These are phyloP conservation scores for Phyllostomus hastatus DNA, from an alignment of 2,113 vertebrate species.

Conservation along the genomic window DNA sequence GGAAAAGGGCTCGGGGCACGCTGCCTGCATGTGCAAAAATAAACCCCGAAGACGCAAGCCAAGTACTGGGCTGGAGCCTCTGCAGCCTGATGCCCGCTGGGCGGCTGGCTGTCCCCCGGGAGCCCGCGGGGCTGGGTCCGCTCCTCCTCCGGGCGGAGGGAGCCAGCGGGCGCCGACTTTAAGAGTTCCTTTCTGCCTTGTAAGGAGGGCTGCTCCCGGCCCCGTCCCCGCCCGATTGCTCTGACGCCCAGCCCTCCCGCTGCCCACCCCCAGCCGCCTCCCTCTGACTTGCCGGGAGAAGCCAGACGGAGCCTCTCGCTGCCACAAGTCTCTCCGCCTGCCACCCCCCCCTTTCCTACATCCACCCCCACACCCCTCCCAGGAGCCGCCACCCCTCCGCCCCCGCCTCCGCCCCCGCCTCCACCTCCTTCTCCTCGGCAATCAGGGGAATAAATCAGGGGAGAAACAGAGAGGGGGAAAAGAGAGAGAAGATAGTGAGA, in stretches of 20 bases:
- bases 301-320: constrained; percentile 37
- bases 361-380: constrained; percentile 54
- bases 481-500: not conserved
- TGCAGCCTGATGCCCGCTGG: not conserved
- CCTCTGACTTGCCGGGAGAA: constrained; percentile 35
- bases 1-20: not conserved
- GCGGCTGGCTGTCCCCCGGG: not conserved
- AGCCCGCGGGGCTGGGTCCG: not conserved
- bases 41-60: constrained; percentile 18
- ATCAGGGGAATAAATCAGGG: constrained; percentile 81
- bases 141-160: constrained; percentile 16
- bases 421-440: constrained; percentile 55
- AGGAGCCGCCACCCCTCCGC: constrained; percentile 53
- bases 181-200: constrained; percentile 74
- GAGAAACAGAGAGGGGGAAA: constrained; percentile 34
- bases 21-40: constrained; percentile 58
- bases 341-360: not conserved
- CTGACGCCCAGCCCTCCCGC: constrained; percentile 57
- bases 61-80: not conserved
- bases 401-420: constrained; percentile 61
- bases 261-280: constrained; percentile 58
- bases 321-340: constrained; percentile 41
- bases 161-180: constrained; percentile 53
- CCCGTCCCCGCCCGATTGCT: constrained; percentile 55
- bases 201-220: constrained; percentile 64